Evolutionary conservation across 2,888 invertebrate species (phyloP).

Genomic region (Drosophila formosana): DNA sequence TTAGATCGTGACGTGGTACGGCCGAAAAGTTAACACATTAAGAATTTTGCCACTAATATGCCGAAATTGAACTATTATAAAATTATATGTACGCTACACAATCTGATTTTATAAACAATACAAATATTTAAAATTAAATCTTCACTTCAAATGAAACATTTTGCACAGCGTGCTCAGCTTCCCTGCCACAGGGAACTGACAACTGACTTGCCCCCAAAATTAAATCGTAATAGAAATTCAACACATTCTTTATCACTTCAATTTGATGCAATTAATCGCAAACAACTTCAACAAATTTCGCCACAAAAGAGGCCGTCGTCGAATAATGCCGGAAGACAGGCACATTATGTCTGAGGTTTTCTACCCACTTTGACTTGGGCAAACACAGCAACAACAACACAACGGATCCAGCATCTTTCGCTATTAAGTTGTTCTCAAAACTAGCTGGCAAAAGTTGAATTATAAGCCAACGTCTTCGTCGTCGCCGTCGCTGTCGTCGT

Average conservation of each 20-base stretch:
- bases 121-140: constrained; percentile 53
- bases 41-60: constrained; percentile 74
- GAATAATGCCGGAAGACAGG: constrained; percentile 23
- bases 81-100: constrained; percentile 74
- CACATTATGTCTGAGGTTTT: constrained; percentile 25
- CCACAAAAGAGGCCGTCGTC: constrained; percentile 25
- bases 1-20: constrained; percentile 67
- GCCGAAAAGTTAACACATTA: constrained; percentile 72
- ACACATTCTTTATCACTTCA: constrained; percentile 16
- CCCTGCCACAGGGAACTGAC: neutral
- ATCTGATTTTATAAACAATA: constrained; percentile 73
- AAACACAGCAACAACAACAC: neutral
- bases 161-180: constrained; percentile 38
- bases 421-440: constrained; percentile 66
- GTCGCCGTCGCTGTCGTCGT: constrained; percentile 20
- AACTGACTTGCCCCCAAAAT: neutral
- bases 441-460: constrained; percentile 73
- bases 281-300: constrained; percentile 25
- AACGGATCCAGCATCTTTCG: constrained; percentile 33
- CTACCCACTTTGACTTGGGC: neutral
- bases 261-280: constrained; percentile 32
- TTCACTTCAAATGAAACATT: constrained; percentile 35
- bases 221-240: neutral
- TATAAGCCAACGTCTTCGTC: constrained; percentile 59
- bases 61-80: constrained; percentile 75